Evolutionary conservation across 2,888 invertebrate species (phyloP).

Genomic region (Hedychridium roseum): DNA sequence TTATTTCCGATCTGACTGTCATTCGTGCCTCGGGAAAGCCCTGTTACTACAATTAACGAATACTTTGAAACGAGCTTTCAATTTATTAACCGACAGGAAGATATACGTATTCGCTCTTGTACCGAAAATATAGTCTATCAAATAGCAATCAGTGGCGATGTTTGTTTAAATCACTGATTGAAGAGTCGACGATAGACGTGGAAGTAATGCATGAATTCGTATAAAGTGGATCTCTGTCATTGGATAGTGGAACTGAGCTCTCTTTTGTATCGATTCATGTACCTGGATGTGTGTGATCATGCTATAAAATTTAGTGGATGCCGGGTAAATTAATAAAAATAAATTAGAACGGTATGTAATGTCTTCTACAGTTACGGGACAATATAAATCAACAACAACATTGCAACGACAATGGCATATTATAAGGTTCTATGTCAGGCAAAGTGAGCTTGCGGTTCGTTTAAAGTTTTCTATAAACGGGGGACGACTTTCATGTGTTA

Average conservation of each 20-base stretch:
- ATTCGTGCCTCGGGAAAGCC: too few species aligned
- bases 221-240: slow-evolving; percentile 31
- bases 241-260: slow-evolving; percentile 23
- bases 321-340: slow-evolving; percentile 22
- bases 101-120: too few species aligned
- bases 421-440: slow-evolving; percentile 52
- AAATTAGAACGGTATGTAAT: slow-evolving; percentile 20
- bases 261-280: slow-evolving; percentile 21
- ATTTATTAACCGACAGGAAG: too few species aligned
- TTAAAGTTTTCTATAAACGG: slow-evolving; percentile 2
- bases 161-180: slow-evolving; percentile 53
- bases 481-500: slow-evolving; percentile 1
- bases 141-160: slow-evolving; percentile 39
- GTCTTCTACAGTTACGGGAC: slow-evolving; percentile 38
- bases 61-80: background rate
- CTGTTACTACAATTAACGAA: too few species aligned
- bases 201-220: slow-evolving; percentile 34
- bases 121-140: slow-evolving; percentile 48
- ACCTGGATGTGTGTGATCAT: slow-evolving; percentile 37
- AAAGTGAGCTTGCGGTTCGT: slow-evolving; percentile 42
- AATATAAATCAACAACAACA: slow-evolving; percentile 41
- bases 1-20: too few species aligned
- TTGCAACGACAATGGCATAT: slow-evolving; percentile 41
- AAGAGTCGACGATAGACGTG: slow-evolving; percentile 63
- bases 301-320: slow-evolving; percentile 38